These are phyloP conservation scores for Drosophila nebulosa DNA, from an alignment of 1,140 invertebrate species.

Conservation along the genomic window DNA sequence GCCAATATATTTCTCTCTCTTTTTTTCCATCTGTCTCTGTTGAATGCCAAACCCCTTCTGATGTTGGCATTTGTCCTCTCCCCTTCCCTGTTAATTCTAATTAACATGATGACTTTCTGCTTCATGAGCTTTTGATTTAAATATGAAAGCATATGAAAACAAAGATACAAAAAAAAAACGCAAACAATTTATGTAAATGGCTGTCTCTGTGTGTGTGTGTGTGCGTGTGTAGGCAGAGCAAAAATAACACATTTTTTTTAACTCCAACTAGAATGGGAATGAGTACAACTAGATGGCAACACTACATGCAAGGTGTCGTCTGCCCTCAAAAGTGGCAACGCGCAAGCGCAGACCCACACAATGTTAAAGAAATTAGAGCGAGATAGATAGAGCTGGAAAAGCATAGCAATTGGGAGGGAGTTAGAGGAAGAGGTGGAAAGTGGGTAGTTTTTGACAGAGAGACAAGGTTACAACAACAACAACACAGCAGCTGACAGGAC, in stretches of 20 bases:
- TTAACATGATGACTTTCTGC: conserved; percentile 50
- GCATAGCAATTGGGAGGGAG: neutral
- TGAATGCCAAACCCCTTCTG: conserved; percentile 7
- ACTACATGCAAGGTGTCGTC: conserved; percentile 45
- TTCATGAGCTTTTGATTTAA: conserved; percentile 53
- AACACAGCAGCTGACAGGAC: conserved; percentile 60
- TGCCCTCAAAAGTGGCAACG: conserved; percentile 41
- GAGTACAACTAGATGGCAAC: conserved; percentile 52
- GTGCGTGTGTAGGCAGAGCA: conserved; percentile 8
- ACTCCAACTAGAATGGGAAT: conserved; percentile 3
- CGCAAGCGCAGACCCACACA: conserved; percentile 43
- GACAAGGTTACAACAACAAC: conserved; percentile 67
- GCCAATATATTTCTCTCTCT: neutral
- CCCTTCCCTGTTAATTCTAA: conserved; percentile 34
- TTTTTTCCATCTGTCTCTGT: neutral
- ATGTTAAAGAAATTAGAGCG: conserved; percentile 21
- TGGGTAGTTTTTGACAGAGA: conserved; percentile 41
- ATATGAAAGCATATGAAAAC: conserved; percentile 22
- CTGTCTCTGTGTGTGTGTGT: neutral
- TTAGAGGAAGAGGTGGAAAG: conserved; percentile 27
- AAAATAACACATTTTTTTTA: too few species aligned
- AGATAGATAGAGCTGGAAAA: neutral
- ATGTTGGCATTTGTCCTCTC: neutral
- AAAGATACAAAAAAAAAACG: conserved; percentile 18
- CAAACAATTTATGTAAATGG: conserved; percentile 46